Base-by-base conservation (phyloP, 2,113 vertebrate species). In the Carassius auratus region DNA sequence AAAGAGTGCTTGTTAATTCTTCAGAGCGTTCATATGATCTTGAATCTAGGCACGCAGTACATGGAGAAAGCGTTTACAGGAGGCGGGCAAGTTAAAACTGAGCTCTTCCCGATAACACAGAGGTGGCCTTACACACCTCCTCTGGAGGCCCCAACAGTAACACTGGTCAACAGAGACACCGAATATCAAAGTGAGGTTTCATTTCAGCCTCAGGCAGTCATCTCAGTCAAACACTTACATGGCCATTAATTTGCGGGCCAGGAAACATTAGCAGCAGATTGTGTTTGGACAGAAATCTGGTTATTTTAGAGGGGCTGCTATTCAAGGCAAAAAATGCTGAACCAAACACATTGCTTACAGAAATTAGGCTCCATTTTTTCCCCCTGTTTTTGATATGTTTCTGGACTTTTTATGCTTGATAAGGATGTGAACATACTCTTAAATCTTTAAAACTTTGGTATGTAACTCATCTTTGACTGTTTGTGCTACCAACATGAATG, bases 241-340 rank as follows among this genome's bases (percentile, higher is more conserved):
- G 86, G 90, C 80, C 90, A 86, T 87, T 90, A 85, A 88, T 89
- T 88, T 91, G 88, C 88, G 81, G 90, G 85, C 61, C 93, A 93
- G 94, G 93, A 96, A 94, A 91, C 88, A 89, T 90, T 83, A 87
- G 89, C 87, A 88, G 86, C 89, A 90, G 93, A 93, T 62, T 90
- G 92, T 94, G 93, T 94, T 95, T 95, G 90, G 88, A 91, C 92
- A 92, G 93, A 91, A 93, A 93, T 93, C 91, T 88, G 91, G 91
- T 90, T 89, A 92, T 91, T 88, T 12, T 84, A 89, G 90, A 64
- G 85, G 89, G 74, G 88, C 73, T 52, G 82, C n/a, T 89, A 90
- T 78, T 19, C 52, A 23, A 7, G 87, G n/a, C 59, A 30, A 17
- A 36, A 42, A 55, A 69, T 50, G 36, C 12, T n/a, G 59, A 45